Evolutionary conservation across 2,888 invertebrate species (phyloP), one percentile per base, ranked within the genome.

Genomic region (Tuberolachnus salignus): DNA sequence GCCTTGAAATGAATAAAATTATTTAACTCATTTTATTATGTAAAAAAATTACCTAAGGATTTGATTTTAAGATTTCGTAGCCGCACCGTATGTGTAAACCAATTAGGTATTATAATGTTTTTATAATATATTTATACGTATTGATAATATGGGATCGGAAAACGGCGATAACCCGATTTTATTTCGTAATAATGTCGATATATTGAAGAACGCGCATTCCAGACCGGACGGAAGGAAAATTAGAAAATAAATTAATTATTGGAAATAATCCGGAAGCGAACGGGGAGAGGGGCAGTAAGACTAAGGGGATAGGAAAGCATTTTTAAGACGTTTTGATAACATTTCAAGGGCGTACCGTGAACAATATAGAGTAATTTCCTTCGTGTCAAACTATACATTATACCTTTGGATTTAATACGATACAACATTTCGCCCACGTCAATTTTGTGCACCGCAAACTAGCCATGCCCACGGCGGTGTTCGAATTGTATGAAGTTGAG

Each of bases 191-290:
- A 34, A 34, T 34, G 0, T 19, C 13, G 53, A 34, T 53, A 19
- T 34, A 19, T 69, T 51, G 0, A 34, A 69, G 14, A 51, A 53
- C 11, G 49, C 4, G 49, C 4, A 14, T 21, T 14, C 14, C 21
- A 0, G 23, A 53, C 19, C 53, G 34, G 51, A 53, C 34, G 34
- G 34, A 14, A 53, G 9, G 13, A 53, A 69, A 19, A 69, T 34
- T 14, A 19, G 19, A 26, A 66, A 66, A 66, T 66, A 49, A 49
- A 66, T 66, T 23, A 21, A 64, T 46, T 44, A 44, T 23, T 23
- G 14, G 49, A 16, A 16, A 46, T 23, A 23, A 66, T n/a, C 26
- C 8, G 34, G 6, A 34, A 3, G 6, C 34, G 34, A n/a, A n/a
- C 34, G 16, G 23, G 23, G 14, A 46, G 8, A 23, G 21, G 10